These are phyloP conservation scores for Patella caerulea DNA, from an alignment of 2,888 invertebrate species.

Conservation along the genomic window DNA sequence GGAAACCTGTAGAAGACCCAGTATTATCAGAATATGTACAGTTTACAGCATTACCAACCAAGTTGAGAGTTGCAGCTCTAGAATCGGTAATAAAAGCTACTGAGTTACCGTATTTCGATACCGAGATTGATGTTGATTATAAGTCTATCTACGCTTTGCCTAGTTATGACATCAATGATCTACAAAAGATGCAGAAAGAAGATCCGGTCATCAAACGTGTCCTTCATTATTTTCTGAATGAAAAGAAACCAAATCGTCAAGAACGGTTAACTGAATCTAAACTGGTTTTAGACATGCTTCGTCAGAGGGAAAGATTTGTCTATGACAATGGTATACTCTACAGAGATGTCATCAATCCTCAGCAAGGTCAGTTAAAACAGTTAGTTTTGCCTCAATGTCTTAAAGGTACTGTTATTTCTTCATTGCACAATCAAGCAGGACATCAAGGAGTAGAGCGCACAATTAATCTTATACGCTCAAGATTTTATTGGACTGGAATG, in stretches of 20 bases:
- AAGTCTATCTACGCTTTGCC: too few species aligned
- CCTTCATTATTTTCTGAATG: too few species aligned
- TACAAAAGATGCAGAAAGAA: too few species aligned
- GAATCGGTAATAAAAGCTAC: too few species aligned
- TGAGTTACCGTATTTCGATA: too few species aligned
- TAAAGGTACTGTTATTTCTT: background rate
- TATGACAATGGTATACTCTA: background rate
- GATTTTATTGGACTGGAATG: conserved; percentile 42
- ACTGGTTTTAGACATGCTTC: too few species aligned
- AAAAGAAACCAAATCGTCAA: too few species aligned
- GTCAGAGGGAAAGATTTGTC: too few species aligned
- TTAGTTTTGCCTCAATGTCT: background rate
- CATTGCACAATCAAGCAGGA: conserved; percentile 29
- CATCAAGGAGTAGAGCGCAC: conserved; percentile 35
- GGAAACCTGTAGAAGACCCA: conserved; percentile 14
- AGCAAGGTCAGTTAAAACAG: background rate
- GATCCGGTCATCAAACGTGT: too few species aligned
- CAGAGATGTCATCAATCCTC: background rate
- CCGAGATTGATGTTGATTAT: too few species aligned
- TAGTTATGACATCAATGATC: too few species aligned
- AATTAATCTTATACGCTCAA: conserved; percentile 21
- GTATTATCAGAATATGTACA: background rate
- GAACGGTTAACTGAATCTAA: too few species aligned
- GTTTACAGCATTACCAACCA: background rate
- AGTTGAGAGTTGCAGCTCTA: conserved; percentile 1